A percentile compares a stretch with the other conserved stretches of the same genome.
Evolutionary conservation across 1,140 invertebrate genomes (phyloP).

Genomic region (Ceratosolen fusciceps): DNA sequence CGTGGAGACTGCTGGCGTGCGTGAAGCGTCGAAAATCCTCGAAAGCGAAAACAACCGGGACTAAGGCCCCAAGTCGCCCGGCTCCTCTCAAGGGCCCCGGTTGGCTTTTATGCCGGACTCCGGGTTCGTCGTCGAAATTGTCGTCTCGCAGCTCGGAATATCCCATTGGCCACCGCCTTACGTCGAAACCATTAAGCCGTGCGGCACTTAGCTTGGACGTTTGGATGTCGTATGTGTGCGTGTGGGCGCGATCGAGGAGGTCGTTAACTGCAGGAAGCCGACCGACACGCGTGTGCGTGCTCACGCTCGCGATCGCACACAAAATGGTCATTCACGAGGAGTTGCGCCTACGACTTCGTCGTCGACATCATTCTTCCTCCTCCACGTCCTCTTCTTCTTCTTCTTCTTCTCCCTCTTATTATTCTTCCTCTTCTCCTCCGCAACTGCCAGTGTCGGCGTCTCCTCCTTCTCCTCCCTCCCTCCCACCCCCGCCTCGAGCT

Average conservation of each 20-base stretch:
- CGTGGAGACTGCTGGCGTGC: too few relatives aligned
- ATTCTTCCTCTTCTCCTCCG: not conserved
- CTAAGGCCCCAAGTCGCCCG: not conserved
- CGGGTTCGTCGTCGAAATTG: not conserved
- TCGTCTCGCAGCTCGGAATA: not conserved
- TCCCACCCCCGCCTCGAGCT: too few relatives aligned
- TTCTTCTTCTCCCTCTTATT: not conserved
- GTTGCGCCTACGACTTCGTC: slow-evolving; percentile 17
- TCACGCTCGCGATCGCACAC: not conserved
- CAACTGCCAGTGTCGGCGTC: too few relatives aligned
- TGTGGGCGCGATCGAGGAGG: slow-evolving; percentile 61
- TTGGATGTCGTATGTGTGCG: not conserved
- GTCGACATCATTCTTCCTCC: not conserved
- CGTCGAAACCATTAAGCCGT: slow-evolving; percentile 65
- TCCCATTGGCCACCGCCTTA: slow-evolving; percentile 56
- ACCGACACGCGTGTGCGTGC: slow-evolving; percentile 48
- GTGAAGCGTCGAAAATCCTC: not conserved
- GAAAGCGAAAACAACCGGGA: not conserved
- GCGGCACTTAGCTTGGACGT: slow-evolving; percentile 37
- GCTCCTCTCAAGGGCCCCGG: slow-evolving; percentile 23
- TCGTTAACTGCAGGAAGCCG: slow-evolving; percentile 69
- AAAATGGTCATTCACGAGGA: slow-evolving; percentile 34
- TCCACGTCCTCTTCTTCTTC: slow-evolving; percentile 4
- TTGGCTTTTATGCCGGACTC: slow-evolving; percentile 24
- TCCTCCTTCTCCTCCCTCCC: not conserved